These are phyloP conservation scores for Siniperca chuatsi DNA, from an alignment of 2,113 vertebrate species.

Conservation along the genomic window DNA sequence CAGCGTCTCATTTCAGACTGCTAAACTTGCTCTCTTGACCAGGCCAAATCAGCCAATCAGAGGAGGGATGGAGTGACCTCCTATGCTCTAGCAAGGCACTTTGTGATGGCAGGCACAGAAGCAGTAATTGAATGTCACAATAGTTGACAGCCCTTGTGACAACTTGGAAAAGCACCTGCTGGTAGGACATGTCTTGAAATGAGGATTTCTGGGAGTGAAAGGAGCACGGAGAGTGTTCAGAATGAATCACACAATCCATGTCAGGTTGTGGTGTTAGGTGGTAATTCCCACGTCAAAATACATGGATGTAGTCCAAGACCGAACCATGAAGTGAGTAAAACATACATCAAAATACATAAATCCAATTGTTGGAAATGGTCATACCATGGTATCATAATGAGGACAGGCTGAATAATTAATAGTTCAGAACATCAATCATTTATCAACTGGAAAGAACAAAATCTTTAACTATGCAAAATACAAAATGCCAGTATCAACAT, in stretches of 20 bases:
- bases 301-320: neutral
- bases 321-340: neutral
- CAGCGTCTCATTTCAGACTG: constrained; percentile 60
- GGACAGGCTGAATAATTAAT: neutral
- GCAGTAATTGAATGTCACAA: constrained; percentile 79
- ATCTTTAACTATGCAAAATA: neutral
- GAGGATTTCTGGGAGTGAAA: constrained; percentile 58
- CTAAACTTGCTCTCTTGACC: constrained; percentile 55
- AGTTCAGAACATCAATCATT: neutral
- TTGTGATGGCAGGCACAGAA: constrained; percentile 57
- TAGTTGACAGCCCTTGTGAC: constrained; percentile 66
- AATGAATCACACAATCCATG: constrained; percentile 48
- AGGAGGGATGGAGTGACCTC: constrained; percentile 54
- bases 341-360: neutral
- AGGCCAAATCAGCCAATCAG: constrained; percentile 65
- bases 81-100: constrained; percentile 41
- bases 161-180: constrained; percentile 66
- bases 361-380: neutral
- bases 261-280: constrained; percentile 26
- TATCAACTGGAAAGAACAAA: neutral
- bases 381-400: neutral
- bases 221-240: constrained; percentile 9
- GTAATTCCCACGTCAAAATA: constrained; percentile 18
- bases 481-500: neutral
- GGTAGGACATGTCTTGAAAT: constrained; percentile 53